Base-by-base conservation (phyloP, 2,113 vertebrate genomes). In the Motacilla alba region DNA sequence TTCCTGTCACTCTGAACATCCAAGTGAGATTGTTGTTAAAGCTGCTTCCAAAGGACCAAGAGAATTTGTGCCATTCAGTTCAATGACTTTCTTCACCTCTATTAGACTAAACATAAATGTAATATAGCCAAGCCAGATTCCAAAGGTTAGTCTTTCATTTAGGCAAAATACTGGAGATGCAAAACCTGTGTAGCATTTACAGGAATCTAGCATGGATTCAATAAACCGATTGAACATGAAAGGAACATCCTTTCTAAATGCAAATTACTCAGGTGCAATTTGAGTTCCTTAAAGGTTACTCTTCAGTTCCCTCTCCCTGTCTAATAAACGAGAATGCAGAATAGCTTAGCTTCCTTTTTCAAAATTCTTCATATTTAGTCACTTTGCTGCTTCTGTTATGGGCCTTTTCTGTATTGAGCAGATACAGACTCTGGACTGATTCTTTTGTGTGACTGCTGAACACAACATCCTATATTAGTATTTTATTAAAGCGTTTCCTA, bases 101-200 rank as follows among this genome's bases (percentile, higher is more conserved):
- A 93, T 96, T 82, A 95, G 83, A 91, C 91, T 88, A 92, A 94
- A 95, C 83, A 86, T 75, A 92, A 96, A 96, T 83, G 90, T 93
- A 94, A 96, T 63, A 90, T 33, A 94, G 73, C 78, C 90, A 94
- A 95, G 76, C 41, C 49, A 95, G 81, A 95, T 94, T 97, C 95
- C 96, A 93, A 95, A 95, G 91, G 95, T 95, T 97, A 96, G 91
- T 83, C 90, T 97, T 94, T 95, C 88, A 96, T 96, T 96, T 96
- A 96, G 78, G 86, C 66, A 90, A 95, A 96, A 86, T 87, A 95
- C 83, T 73, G 88, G 53, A 87, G 93, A 95, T 87, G 90, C 88
- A 91, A 96, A 93, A 92, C 84, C 75, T 85, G 73, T 78, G 72
- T 70, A 95, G 90, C 95, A 90, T 66, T 94, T 95, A 93, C 88